Conservation (phyloP, 2,797 vertebrate genomes). For the Poeciliopsis paucimaculata region DNA sequence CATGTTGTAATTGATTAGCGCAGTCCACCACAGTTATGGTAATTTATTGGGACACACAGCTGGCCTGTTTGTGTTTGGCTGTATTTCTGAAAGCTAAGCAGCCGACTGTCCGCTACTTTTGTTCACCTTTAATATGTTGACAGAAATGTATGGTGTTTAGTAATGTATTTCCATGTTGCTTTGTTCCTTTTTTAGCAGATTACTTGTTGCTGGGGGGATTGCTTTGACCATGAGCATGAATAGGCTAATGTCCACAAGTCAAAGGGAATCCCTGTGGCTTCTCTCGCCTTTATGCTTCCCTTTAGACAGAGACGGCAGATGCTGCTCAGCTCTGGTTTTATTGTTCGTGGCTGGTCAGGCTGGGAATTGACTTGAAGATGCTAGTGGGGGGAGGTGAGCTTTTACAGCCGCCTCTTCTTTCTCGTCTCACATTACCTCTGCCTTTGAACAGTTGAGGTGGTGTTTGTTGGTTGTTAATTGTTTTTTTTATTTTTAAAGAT, state of each 20-base stretch:
- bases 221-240: slow-evolving; percentile 51
- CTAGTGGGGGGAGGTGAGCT: slow-evolving; percentile 53
- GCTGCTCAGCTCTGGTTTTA: slow-evolving; percentile 69
- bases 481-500: slow-evolving; percentile 56
- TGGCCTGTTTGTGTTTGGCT: background rate
- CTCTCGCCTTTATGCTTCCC: slow-evolving; percentile 58
- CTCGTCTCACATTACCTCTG: slow-evolving; percentile 29
- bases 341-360: slow-evolving; percentile 63
- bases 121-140: background rate
- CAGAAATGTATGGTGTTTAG: slow-evolving; percentile 4
- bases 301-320: slow-evolving; percentile 72
- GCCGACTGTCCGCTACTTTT: background rate
- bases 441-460: slow-evolving; percentile 45
- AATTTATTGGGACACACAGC: slow-evolving; percentile 38
- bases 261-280: slow-evolving; percentile 64
- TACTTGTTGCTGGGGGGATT: slow-evolving; percentile 11
- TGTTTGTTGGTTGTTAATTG: slow-evolving; percentile 75
- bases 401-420: slow-evolving; percentile 41
- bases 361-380: slow-evolving; percentile 61
- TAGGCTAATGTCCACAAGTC: slow-evolving; percentile 63
- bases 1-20: slow-evolving; percentile 57
- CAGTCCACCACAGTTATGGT: slow-evolving; percentile 26
- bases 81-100: slow-evolving; percentile 1
- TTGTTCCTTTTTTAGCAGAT: background rate
- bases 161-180: slow-evolving; percentile 7